Conservation (phyloP, 2,888 invertebrate species). For the Philhelius pedissequus region DNA sequence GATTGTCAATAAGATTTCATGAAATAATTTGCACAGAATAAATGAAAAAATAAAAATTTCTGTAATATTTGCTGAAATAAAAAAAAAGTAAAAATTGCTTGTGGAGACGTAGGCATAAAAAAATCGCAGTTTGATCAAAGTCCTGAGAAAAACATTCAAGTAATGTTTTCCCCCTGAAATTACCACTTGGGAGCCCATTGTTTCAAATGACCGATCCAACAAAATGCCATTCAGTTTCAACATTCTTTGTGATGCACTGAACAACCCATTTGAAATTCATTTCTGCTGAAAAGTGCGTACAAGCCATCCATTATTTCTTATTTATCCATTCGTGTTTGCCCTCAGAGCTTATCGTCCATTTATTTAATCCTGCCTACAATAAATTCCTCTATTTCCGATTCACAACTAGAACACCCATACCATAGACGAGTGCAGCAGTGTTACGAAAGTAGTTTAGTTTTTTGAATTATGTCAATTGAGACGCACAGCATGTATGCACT, state of each 20-base stretch:
- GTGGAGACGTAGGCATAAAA: no score
- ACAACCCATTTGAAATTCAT: background rate
- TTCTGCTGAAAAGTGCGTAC: background rate
- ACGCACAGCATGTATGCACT: background rate
- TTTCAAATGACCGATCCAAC: background rate
- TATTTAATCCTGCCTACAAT: background rate
- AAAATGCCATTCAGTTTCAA: background rate
- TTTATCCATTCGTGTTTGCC: background rate
- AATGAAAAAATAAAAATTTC: no score
- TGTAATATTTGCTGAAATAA: no score
- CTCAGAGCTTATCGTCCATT: background rate
- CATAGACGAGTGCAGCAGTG: background rate
- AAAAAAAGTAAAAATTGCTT: no score
- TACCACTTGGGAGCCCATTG: no score
- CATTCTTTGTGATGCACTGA: background rate
- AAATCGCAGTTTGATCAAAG: no score
- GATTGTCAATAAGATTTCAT: no score
- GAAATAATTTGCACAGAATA: no score
- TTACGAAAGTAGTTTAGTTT: background rate
- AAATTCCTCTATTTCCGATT: background rate
- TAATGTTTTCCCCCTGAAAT: no score
- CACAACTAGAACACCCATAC: background rate
- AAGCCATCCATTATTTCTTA: background rate
- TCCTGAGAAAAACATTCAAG: no score
- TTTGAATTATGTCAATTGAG: constrained; percentile 19